Conservation (phyloP, 2,113 vertebrate species). For the Melospiza melodia region DNA sequence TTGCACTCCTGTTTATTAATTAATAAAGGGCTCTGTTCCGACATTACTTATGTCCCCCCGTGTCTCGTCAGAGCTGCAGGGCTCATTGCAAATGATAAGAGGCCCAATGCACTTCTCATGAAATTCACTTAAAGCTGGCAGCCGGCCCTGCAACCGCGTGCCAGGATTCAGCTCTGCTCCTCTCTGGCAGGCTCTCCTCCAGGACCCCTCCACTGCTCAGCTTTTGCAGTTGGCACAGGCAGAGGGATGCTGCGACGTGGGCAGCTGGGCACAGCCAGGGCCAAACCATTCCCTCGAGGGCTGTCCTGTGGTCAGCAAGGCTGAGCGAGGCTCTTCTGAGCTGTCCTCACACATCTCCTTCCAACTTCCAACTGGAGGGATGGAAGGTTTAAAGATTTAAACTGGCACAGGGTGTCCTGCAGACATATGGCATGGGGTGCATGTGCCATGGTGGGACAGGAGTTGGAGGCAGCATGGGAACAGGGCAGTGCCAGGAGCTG, state of each 20-base stretch:
- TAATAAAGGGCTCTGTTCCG: constrained; percentile 44
- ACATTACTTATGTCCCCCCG: constrained; percentile 37
- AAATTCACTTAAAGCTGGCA: constrained; percentile 49
- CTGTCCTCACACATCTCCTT: accelerated
- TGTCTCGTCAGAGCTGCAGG: neutral
- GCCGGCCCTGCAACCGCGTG: neutral
- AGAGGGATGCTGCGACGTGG: accelerated
- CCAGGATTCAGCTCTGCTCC: neutral
- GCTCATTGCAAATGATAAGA: constrained; percentile 58
- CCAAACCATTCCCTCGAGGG: neutral
- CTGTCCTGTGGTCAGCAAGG: neutral
- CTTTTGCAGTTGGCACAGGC: neutral
- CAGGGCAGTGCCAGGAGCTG: neutral
- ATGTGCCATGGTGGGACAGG: neutral
- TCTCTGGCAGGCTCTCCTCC: neutral
- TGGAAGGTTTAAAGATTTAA: neutral
- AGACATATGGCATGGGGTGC: neutral
- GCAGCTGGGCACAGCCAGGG: neutral
- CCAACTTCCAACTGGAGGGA: neutral
- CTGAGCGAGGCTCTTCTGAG: neutral
- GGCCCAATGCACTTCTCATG: constrained; percentile 41
- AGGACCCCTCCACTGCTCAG: neutral
- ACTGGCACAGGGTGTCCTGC: neutral
- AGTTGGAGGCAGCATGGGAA: accelerated
- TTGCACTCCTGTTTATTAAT: constrained; percentile 61